Percentiles rank a stretch among this genome's conserved stretches.
phyloP scores from a whole-genome alignment of 2,797 vertebrate species.

The Gastrophryne carolinensis region DNA sequence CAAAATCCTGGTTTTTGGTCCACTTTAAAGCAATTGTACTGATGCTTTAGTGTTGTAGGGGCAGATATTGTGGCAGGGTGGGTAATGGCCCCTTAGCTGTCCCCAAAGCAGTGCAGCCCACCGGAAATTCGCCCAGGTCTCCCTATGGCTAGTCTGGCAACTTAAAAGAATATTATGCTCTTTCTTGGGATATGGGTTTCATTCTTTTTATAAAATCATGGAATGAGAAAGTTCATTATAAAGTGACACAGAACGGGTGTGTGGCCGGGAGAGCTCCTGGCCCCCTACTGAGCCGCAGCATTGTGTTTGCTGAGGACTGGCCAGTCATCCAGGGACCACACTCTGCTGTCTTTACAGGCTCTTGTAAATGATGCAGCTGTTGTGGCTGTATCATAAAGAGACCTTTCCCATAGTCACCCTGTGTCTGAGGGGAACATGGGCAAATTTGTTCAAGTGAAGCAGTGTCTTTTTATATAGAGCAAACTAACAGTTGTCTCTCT shows the following conservation, averaged over 20 bases:
- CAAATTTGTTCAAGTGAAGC: background rate
- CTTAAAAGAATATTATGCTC: too few relatives aligned
- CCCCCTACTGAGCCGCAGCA: background rate
- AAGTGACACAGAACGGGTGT: background rate
- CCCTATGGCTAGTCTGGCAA: too few relatives aligned
- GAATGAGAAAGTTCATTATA: too few relatives aligned
- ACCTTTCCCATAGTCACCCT: constrained; percentile 27
- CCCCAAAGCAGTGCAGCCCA: too few relatives aligned
- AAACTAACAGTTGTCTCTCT: background rate
- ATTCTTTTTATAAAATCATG: too few relatives aligned
- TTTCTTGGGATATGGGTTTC: too few relatives aligned
- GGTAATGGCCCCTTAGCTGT: too few relatives aligned
- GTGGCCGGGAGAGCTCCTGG: background rate
- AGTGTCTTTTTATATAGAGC: background rate
- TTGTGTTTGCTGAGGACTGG: constrained; percentile 22
- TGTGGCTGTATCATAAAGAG: constrained; percentile 4
- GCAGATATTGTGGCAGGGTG: too few relatives aligned
- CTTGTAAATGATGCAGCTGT: constrained; percentile 42
- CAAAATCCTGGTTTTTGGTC: too few relatives aligned
- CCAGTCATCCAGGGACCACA: background rate
- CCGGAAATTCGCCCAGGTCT: too few relatives aligned
- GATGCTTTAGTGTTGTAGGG: too few relatives aligned
- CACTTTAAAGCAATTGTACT: too few relatives aligned
- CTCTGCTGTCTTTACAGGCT: constrained; percentile 2
- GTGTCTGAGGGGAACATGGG: background rate